These are phyloP conservation scores for Melanostigma gelatinosum DNA, from an alignment of 2,113 vertebrate species.

Conservation along the genomic window DNA sequence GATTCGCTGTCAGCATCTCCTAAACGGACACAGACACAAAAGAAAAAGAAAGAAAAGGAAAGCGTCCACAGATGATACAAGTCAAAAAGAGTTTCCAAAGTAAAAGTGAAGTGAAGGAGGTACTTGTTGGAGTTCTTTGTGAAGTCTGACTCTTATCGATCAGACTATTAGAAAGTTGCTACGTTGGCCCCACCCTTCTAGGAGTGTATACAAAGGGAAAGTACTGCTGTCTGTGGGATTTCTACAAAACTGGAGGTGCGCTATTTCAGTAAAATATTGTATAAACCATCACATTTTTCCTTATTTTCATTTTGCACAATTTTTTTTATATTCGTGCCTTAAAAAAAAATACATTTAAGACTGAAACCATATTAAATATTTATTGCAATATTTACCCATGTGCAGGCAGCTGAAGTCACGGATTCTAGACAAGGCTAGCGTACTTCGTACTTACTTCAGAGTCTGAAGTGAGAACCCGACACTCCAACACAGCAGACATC, in stretches of 20 bases:
- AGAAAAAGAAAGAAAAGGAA: background rate
- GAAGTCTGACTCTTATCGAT: slow-evolving; percentile 4
- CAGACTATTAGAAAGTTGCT: slow-evolving; percentile 10
- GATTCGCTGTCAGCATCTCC: slow-evolving; percentile 6
- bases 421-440: background rate
- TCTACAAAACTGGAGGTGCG: background rate
- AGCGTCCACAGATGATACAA: background rate
- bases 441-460: background rate
- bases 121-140: background rate
- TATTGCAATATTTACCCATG: background rate
- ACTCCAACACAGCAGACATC: background rate
- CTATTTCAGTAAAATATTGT: background rate
- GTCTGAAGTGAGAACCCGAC: background rate
- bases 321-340: background rate
- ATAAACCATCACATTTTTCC: background rate
- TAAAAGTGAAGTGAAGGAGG: background rate
- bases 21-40: background rate
- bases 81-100: background rate
- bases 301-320: background rate
- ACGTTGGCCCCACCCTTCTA: slow-evolving; percentile 2
- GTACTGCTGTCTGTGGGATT: background rate
- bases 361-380: slow-evolving; percentile 14
- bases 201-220: slow-evolving; percentile 15
- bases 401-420: background rate
- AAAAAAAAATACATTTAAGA: background rate